phyloP scores from a whole-genome alignment of 2,113 vertebrate genomes.

The Emydura subglobosa region DNA sequence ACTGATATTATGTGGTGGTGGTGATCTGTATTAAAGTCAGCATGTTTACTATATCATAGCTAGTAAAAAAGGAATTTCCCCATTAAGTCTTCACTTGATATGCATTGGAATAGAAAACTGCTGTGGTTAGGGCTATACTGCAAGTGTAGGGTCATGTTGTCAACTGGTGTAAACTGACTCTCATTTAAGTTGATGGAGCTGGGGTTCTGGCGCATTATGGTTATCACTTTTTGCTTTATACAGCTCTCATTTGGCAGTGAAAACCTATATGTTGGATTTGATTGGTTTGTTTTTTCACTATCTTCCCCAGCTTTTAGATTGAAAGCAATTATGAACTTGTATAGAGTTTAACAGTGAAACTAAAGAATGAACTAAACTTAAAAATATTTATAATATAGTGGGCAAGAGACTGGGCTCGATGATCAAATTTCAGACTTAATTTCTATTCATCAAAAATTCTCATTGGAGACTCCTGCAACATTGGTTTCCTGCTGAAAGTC shows the following conservation, averaged over 20 bases:
- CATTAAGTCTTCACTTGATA: constrained; percentile 9
- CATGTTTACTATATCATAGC: constrained; percentile 25
- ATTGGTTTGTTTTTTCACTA: neutral
- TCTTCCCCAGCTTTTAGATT: neutral
- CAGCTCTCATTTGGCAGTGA: neutral
- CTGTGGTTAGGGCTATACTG: constrained; percentile 9
- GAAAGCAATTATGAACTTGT: neutral
- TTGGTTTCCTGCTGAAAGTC: neutral
- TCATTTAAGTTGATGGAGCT: neutral
- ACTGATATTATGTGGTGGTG: neutral
- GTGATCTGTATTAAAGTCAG: constrained; percentile 7
- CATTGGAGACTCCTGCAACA: neutral
- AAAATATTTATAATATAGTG: neutral
- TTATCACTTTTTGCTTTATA: neutral
- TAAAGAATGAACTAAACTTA: neutral
- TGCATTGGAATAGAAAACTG: neutral
- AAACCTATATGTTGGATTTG: neutral
- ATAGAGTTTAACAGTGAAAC: neutral
- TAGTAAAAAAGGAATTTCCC: constrained; percentile 35
- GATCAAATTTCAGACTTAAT: neutral
- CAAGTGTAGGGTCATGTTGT: constrained; percentile 44
- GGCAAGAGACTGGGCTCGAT: neutral
- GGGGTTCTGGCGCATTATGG: neutral
- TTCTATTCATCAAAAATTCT: neutral
- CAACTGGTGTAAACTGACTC: neutral